Percentiles rank a stretch among this genome's conserved stretches.
Evolutionary conservation across 2,888 invertebrate species (phyloP).

Genomic region (Brachylomia viminalis): DNA sequence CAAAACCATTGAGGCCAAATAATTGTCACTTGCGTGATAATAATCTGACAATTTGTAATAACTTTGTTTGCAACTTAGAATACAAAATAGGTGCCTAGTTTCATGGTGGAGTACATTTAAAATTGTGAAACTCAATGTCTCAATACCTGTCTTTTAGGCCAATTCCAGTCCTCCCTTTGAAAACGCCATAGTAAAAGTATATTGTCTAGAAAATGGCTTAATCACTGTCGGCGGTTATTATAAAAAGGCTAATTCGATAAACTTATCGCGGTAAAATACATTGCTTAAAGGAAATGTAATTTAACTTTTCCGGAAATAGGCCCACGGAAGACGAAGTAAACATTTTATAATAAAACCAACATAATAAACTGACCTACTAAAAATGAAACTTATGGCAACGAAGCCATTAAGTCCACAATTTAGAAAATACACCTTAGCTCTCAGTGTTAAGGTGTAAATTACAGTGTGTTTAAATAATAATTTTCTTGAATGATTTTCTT

Average conservation of each 20-base stretch:
- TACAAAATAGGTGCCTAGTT: conserved; percentile 8
- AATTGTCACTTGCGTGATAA: conserved; percentile 28
- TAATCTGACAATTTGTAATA: conserved; percentile 9
- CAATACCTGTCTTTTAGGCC: neutral
- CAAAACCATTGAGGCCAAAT: conserved; percentile 12
- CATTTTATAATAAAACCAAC: conserved; percentile 64
- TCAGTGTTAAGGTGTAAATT: conserved; percentile 60
- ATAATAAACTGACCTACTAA: conserved; percentile 66
- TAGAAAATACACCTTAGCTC: conserved; percentile 53
- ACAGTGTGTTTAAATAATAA: conserved; percentile 53
- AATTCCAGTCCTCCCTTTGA: neutral
- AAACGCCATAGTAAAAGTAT: neutral
- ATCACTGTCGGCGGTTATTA: neutral
- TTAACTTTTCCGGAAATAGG: conserved; percentile 27
- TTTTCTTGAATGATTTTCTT: conserved; percentile 72
- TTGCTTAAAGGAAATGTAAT: conserved; percentile 17
- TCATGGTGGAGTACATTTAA: neutral
- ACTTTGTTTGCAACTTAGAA: conserved; percentile 14
- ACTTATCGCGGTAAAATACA: neutral
- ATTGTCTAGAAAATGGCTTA: neutral
- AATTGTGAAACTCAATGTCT: neutral
- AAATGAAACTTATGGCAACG: conserved; percentile 69
- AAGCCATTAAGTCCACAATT: conserved; percentile 53
- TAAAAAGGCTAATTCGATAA: neutral
- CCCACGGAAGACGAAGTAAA: conserved; percentile 50